Conservation (phyloP, 2,888 invertebrate species). For the Rutpela maculata region DNA sequence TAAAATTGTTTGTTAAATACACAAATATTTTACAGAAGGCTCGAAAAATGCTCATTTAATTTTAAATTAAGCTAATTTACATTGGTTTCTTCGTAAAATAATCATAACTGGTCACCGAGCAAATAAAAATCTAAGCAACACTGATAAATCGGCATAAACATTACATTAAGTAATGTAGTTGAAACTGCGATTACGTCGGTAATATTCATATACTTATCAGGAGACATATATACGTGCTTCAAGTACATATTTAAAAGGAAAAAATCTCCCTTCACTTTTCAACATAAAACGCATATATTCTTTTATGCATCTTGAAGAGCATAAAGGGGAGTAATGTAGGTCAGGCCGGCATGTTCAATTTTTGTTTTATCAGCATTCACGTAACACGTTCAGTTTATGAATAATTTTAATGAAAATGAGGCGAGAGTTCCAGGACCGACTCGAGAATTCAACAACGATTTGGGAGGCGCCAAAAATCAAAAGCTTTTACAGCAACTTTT, state of each 20-base stretch:
- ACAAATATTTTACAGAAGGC: no score
- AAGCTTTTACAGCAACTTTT: no score
- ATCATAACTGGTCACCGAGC: no score
- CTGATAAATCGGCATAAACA: not conserved
- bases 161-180: not conserved
- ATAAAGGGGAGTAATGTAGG: conserved; percentile 55
- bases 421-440: conserved; percentile 4
- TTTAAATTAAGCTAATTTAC: no score
- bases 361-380: conserved; percentile 42
- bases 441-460: not conserved
- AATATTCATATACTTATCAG: conserved; percentile 31
- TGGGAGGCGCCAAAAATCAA: no score
- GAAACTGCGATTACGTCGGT: conserved; percentile 2
- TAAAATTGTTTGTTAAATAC: no score
- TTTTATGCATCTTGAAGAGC: conserved; percentile 51
- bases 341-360: conserved; percentile 50
- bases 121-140: not conserved
- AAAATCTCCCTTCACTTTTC: conserved; percentile 42
- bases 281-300: conserved; percentile 44
- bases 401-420: conserved; percentile 37
- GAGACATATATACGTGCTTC: conserved; percentile 27
- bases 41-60: no score
- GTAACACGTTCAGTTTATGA: conserved; percentile 26
- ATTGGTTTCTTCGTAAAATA: no score
- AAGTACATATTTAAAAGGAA: conserved; percentile 36